Conservation (phyloP, 2,888 invertebrate genomes). For the Harmothoe impar region DNA sequence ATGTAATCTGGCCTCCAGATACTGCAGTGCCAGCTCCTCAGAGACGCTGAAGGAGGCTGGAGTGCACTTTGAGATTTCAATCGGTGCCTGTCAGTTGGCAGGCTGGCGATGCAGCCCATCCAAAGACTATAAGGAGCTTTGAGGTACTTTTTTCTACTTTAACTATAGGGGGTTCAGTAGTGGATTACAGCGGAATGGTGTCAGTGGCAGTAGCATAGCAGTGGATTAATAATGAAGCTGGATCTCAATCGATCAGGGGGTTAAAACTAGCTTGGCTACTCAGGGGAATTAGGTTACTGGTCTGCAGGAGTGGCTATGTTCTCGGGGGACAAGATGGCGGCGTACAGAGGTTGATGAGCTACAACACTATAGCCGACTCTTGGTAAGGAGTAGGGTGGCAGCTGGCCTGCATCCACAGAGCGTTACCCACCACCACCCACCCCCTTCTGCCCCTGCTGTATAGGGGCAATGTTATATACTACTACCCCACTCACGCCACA, state of each 20-base stretch:
- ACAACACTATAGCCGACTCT: no score
- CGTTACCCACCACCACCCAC: no score
- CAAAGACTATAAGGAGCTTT: not conserved
- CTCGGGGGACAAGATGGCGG: no score
- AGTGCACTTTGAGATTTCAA: conserved; percentile 14
- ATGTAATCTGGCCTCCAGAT: not conserved
- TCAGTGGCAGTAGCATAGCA: no score
- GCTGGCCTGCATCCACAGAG: not conserved
- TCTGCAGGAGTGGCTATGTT: no score
- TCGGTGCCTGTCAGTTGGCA: not conserved
- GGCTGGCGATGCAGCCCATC: not conserved
- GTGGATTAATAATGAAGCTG: no score
- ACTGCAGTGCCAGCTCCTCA: not conserved
- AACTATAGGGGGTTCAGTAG: not conserved
- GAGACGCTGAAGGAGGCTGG: not conserved
- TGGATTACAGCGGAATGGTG: no score
- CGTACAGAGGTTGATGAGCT: no score
- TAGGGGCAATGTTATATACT: not conserved
- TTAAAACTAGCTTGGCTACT: no score
- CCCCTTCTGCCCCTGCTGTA: not conserved
- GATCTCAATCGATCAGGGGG: no score
- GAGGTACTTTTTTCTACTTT: not conserved
- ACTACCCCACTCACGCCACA: not conserved
- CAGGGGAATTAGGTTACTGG: no score
- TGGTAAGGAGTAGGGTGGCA: not conserved